Base-by-base conservation (phyloP, 2,797 vertebrate genomes). In the Tragopan temminckii region DNA sequence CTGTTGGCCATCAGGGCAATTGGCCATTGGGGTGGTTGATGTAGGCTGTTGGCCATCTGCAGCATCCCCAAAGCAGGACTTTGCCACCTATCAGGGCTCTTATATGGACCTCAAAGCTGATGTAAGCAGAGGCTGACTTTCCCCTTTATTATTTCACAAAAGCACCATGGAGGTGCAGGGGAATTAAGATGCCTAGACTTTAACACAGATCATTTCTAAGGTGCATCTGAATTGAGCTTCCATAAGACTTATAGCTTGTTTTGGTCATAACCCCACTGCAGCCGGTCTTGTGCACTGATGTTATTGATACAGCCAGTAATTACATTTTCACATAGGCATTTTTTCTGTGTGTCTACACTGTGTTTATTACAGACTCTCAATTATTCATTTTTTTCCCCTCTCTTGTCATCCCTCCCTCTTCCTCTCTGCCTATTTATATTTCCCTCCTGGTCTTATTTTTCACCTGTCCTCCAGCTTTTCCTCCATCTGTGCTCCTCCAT, bases 281-380 rank as follows among this genome's bases (percentile, higher is more conserved):
- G 93, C 27, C 7, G 5, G 59, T 36, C 63, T 66, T 76, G 76
- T 4, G 43, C 18, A 5, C 74, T 33, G 94, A 42, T 92, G 80
- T 95, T 95, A 95, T 93, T 95, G 94, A 90, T 95, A 89, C 83
- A 78, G 58, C 82, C 85, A 66, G 90, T 90, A 96, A 96, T 89
- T 95, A 92, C 93, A 81, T 95, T 96, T 95, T 64, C 88, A 92
- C 77, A 27, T 4, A 2, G 66, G 76, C 69, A 75, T 93, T 95
- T 92, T 95, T 85, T 29, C 62, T 62, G 31, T 36, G 52, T 89
- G 85, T 80, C 87, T 85, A 62, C 70, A 38, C 82, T 4, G 3
- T 84, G 89, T 95, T 95, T 96, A 91, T 91, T 81, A 62, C 90
- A 80, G 76, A 83, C 52, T 76, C 83, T 80, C 89, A 88, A 84